Conservation (phyloP, 2,888 invertebrate genomes). For the Melitaea athalia region DNA sequence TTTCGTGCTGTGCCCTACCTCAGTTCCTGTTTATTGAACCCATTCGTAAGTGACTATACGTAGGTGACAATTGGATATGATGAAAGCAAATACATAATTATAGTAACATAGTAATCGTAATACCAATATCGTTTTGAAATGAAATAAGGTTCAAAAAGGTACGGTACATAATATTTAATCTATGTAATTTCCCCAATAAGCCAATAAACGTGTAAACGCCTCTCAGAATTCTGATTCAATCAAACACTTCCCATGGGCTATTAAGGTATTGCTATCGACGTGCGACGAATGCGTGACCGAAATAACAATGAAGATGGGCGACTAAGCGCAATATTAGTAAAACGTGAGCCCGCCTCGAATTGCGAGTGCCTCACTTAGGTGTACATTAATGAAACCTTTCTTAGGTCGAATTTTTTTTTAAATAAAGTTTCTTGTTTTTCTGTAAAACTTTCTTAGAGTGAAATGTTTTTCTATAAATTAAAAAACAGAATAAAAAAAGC, state of each 20-base stretch:
- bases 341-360: conserved; percentile 15
- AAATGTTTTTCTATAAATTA: not conserved
- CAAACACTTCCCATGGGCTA: conserved; percentile 24
- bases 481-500: no score
- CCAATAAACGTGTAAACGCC: conserved; percentile 10
- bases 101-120: not conserved
- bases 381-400: not conserved
- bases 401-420: not conserved
- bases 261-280: conserved; percentile 23
- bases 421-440: no score
- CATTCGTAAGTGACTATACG: not conserved
- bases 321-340: conserved; percentile 22
- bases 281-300: conserved; percentile 23
- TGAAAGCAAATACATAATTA: not conserved
- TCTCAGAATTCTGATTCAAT: conserved; percentile 23
- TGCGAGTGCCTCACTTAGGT: not conserved
- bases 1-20: no score
- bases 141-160: not conserved
- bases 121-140: not conserved
- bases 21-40: not conserved
- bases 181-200: not conserved
- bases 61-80: not conserved
- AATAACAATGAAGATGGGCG: conserved; percentile 20
- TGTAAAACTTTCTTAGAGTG: not conserved
- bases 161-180: not conserved